Base-by-base conservation (phyloP, 30 jellyfish, hydroid and myxozoan genomes). In the Phacellophora camtschatica region DNA sequence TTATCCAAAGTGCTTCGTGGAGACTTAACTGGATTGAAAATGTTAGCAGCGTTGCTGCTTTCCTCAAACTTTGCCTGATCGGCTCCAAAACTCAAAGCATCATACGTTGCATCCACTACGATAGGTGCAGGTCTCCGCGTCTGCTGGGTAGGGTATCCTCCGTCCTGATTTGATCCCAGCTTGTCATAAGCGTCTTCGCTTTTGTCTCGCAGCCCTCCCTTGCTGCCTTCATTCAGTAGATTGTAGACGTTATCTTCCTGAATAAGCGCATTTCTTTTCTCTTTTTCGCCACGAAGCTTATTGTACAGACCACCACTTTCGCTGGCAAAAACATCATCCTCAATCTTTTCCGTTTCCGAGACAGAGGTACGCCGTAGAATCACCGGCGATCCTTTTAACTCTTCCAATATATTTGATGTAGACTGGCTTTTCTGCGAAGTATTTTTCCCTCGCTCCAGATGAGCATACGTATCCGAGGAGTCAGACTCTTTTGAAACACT, bases 111-210 rank as follows among this genome's bases (percentile, higher is more conserved):
- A 31, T 63, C 90, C 7, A 76, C 64, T 20, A 77, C 33, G 66
- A 77, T 77, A 32, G 90, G 90, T 54, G 51, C 90, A 24, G 90
- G 90, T 33, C 90, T 30, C n/a, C n/a, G n/a, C n/a, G n/a, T n/a
- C 29, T 54, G 45, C 42, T 56, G 74, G n/a, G 82, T 72, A 31
- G 43, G 71, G 12, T 32, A 5, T 11, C 34, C 73, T 18, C 66
- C 48, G 41, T 4, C 51, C 6, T 61, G 67, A 46, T 42, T 62
- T 16, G 74, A 45, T 25, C 64, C 74, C 24, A 77, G 45, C 48
- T 64, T 46, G 46, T 77, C 90, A 34, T 77, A 77, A 1, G 82
- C 33, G 48, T 33, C 63, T 20, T 77, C 81, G 1, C 25, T 42
- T n/a, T 27, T n/a, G 43, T 32, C 32, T 29, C 57, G 62, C 16